Evolutionary conservation across 2,113 vertebrate species (phyloP), one percentile per base, ranked within the genome.

Genomic region (Clarias batrachus): DNA sequence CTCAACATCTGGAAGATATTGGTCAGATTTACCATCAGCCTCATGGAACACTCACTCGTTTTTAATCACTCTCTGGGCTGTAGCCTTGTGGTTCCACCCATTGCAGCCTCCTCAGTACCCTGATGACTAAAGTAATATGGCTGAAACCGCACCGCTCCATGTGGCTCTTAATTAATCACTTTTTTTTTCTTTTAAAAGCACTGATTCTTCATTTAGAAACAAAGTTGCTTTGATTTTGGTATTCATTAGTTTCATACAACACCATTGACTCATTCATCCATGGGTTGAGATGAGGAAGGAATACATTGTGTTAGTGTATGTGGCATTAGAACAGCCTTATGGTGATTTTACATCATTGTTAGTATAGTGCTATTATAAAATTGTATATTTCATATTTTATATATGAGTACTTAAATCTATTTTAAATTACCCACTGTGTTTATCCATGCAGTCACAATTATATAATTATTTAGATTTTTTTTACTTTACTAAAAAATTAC

Each of bases 1-100:
- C 74, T 81, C 68, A 83, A 87, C 90, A 91, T 92, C 91, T 92
- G 90, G 88, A 90, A 91, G 87, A 87, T 86, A 91, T 92, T 89
- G 84, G 25, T 82, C 30, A 48, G 81, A 88, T 92, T 85, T 89
- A 86, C 87, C 84, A 88, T 85, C 73, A 77, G 70, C 74, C 21
- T 70, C 65, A 17, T 71, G 82, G 74, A 86, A 65, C 37, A 84
- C 57, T 54, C 66, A 77, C 83, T 65, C 78, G 56, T 81, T 85
- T 88, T 81, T 73, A 88, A 84, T 89, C 84, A 7, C 77, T 84
- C 63, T 48, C 27, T 76, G 80, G 41, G 79, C 81, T 73, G 27
- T 21, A 62, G 80, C 80, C 41, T 33, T 71, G 60, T 80, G 68
- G 83, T 59, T 84, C 83, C 83, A 88, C 68, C 73, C 56, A 80